These are phyloP conservation scores for Triplophysa bombifrons DNA, from an alignment of 2,797 vertebrate genomes.

Conservation along the genomic window DNA sequence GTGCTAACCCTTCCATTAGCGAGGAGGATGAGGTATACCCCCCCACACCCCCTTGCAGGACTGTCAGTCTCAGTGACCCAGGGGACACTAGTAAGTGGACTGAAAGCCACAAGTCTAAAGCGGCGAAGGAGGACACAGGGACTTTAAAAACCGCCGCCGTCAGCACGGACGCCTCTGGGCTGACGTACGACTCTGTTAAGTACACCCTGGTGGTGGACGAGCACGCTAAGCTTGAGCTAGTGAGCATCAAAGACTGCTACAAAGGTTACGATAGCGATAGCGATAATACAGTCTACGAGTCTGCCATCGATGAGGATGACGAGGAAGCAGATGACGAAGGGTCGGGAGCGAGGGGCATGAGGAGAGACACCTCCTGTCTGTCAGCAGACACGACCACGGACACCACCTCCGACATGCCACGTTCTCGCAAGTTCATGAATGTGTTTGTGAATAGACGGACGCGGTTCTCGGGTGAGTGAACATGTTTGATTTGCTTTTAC, in stretches of 20 bases:
- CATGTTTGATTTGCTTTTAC: background rate
- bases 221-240: constrained; percentile 88
- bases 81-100: constrained; percentile 48
- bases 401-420: constrained; percentile 78
- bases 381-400: constrained; percentile 82
- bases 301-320: constrained; percentile 84
- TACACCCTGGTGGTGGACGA: constrained; percentile 95
- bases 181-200: constrained; percentile 89
- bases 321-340: constrained; percentile 69
- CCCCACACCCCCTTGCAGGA: constrained; percentile 58
- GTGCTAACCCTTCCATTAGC: constrained; percentile 89
- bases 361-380: constrained; percentile 71
- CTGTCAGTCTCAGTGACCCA: constrained; percentile 57
- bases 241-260: constrained; percentile 89
- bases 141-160: constrained; percentile 72
- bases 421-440: constrained; percentile 94
- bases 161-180: constrained; percentile 80
- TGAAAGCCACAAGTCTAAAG: constrained; percentile 2
- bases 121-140: constrained; percentile 30
- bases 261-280: constrained; percentile 85
- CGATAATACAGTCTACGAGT: constrained; percentile 83
- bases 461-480: constrained; percentile 84
- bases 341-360: constrained; percentile 69
- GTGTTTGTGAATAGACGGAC: constrained; percentile 88
- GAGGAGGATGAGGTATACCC: constrained; percentile 84